A percentile compares a stretch with the other conserved stretches of the same genome.
Conservation (phyloP, 2,888 invertebrate species). For the Strigamia maritima region DNA sequence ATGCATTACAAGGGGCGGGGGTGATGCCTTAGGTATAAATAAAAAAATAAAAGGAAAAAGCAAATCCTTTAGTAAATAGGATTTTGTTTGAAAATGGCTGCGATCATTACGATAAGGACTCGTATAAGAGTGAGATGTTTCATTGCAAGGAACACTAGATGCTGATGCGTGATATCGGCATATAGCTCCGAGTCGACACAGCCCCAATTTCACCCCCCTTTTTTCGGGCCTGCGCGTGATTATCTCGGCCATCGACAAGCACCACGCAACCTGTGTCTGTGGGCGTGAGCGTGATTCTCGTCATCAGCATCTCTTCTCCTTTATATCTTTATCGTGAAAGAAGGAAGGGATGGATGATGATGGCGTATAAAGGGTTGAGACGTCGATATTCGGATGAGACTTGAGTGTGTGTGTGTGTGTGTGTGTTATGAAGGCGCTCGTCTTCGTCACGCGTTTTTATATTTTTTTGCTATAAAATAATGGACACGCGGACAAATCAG, state of each 20-base stretch:
- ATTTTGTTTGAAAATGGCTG: not conserved
- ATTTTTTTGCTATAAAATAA: conserved; percentile 9
- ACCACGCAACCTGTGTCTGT: conserved; percentile 12
- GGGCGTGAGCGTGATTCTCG: conserved; percentile 14
- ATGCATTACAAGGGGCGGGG: not conserved
- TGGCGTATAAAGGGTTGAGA: not conserved
- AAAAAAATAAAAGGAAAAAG: not conserved
- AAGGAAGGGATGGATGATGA: not conserved
- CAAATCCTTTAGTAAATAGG: not conserved
- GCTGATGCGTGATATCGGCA: not conserved
- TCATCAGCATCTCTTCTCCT: not conserved
- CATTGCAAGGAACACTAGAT: conserved; percentile 3
- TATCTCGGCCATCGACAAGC: conserved; percentile 17
- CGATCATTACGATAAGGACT: not conserved
- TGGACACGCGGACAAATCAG: conserved; percentile 37
- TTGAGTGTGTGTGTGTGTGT: not conserved
- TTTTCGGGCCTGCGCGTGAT: not conserved
- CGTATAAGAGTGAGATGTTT: not conserved
- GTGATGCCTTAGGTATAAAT: not conserved
- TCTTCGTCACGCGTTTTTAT: not conserved
- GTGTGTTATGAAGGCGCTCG: not conserved
- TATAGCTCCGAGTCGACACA: not conserved
- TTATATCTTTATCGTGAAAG: not conserved
- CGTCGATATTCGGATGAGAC: not conserved
- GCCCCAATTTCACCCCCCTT: not conserved